Evolutionary conservation across 2,113 vertebrate species (phyloP).

Genomic region (Dromas ardeola): DNA sequence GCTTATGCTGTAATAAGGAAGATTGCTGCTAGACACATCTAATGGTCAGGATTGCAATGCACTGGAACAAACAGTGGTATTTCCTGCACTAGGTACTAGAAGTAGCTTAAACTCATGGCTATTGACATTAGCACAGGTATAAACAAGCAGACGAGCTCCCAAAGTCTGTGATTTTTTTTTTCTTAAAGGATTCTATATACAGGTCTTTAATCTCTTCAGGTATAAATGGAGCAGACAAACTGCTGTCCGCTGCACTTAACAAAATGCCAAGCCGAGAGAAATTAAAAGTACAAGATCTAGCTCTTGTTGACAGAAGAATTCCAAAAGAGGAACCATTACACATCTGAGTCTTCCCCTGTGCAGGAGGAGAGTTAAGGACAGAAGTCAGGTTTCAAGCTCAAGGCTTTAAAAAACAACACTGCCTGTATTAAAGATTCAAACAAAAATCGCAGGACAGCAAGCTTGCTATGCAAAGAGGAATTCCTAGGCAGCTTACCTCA

Average conservation of each 20-base stretch:
- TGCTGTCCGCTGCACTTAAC: background rate
- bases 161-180: background rate
- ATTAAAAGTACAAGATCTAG: background rate
- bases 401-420: background rate
- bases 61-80: background rate
- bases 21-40: background rate
- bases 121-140: background rate
- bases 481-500: slow-evolving; percentile 78
- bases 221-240: background rate
- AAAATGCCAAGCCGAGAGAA: background rate
- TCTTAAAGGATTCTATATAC: background rate
- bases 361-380: background rate
- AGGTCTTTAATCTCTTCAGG: background rate
- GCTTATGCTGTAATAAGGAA: background rate
- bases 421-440: background rate
- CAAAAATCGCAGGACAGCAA: background rate
- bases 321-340: background rate
- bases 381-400: background rate
- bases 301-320: background rate
- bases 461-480: background rate
- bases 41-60: background rate
- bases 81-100: background rate
- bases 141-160: background rate
- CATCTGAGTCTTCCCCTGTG: background rate
- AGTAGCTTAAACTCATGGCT: background rate